Evolutionary conservation across 2,113 vertebrate genomes (phyloP).

Genomic region (Macaca mulatta): DNA sequence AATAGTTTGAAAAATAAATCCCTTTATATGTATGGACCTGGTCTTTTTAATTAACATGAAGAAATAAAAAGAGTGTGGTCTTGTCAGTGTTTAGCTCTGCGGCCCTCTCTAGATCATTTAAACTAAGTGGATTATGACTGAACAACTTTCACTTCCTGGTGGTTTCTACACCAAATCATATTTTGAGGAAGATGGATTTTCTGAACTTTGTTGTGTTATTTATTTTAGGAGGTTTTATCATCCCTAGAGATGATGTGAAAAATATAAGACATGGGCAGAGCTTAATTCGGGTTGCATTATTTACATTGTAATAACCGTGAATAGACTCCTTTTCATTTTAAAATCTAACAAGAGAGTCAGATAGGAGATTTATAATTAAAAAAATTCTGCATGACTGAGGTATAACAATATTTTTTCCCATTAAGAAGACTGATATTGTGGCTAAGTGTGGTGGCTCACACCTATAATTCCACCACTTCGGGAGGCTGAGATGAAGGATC

Average conservation of each 20-base stretch:
- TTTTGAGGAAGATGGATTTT: constrained; percentile 24
- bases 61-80: not conserved
- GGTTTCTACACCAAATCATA: not conserved
- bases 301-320: not conserved
- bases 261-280: not conserved
- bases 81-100: not conserved
- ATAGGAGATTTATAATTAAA: constrained; percentile 4
- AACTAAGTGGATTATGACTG: not conserved
- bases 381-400: not conserved
- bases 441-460: too few relatives aligned
- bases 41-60: not conserved
- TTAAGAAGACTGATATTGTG: not conserved
- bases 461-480: too few relatives aligned
- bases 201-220: not conserved
- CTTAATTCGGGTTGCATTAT: constrained; percentile 9
- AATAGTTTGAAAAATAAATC: constrained; percentile 55
- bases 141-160: constrained; percentile 1
- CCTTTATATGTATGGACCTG: not conserved
- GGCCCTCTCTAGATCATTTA: not conserved
- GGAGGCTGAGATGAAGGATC: too few relatives aligned
- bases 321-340: not conserved
- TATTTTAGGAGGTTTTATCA: constrained; percentile 7
- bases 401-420: not conserved
- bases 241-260: not conserved
- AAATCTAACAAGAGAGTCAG: not conserved